Conservation (phyloP, 2,113 vertebrate species). For the Mugil cephalus region DNA sequence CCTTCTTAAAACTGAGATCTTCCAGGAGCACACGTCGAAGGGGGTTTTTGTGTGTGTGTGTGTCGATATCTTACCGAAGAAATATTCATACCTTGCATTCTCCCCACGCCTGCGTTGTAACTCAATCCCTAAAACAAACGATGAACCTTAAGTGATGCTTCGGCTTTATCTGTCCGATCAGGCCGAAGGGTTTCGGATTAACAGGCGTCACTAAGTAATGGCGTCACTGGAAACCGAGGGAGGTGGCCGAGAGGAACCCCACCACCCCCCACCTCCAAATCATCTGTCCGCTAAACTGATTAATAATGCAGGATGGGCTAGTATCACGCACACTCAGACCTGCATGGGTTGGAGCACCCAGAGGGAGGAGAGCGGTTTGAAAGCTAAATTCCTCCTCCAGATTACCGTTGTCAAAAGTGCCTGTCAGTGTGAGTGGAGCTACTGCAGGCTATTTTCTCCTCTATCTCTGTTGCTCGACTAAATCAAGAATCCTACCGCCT, state of each 20-base stretch:
- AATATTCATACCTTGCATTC: not conserved
- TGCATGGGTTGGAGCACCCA: constrained; percentile 15
- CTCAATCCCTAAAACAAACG: not conserved
- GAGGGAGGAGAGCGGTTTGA: constrained; percentile 21
- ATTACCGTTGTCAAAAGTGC: constrained; percentile 33
- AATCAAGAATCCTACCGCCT: constrained; percentile 3
- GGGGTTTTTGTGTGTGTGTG: constrained; percentile 3
- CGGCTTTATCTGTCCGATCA: constrained; percentile 35
- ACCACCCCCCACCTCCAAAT: no score
- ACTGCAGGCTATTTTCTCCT: not conserved
- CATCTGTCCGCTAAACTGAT: constrained; percentile 64
- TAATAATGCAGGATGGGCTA: constrained; percentile 72
- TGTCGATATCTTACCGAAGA: not conserved
- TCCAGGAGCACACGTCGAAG: constrained; percentile 26
- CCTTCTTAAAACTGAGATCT: constrained; percentile 56
- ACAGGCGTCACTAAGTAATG: constrained; percentile 61
- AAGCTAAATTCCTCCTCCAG: constrained; percentile 27
- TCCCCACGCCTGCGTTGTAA: constrained; percentile 23
- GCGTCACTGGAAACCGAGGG: constrained; percentile 69
- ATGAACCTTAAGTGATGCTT: constrained; percentile 36
- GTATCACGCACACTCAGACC: constrained; percentile 34
- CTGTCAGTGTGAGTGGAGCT: constrained; percentile 20
- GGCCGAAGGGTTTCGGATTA: constrained; percentile 62
- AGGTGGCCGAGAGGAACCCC: constrained; percentile 62
- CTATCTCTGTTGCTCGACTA: not conserved